phyloP scores from a whole-genome alignment of 2,113 vertebrate species.

The Cyanoramphus novaezelandiae region DNA sequence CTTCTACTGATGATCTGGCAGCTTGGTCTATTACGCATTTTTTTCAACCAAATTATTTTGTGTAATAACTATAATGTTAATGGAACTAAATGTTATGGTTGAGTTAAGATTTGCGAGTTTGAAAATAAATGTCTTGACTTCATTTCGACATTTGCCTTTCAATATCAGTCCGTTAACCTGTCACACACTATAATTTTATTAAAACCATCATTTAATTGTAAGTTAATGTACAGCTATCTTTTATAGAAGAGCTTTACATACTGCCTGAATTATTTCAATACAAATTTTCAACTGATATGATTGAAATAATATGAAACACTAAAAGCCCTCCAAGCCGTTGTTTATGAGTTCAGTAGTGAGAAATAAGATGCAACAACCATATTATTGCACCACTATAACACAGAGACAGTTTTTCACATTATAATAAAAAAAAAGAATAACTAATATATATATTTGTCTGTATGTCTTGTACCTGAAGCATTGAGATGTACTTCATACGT shows the following conservation, averaged over 20 bases:
- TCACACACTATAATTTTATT: conserved; percentile 73
- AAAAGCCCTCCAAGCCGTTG: neutral
- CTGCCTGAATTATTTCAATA: conserved; percentile 17
- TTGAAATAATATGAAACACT: conserved; percentile 2
- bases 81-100: conserved; percentile 73
- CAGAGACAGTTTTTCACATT: conserved; percentile 3
- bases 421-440: neutral
- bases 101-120: conserved; percentile 76
- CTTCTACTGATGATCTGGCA: conserved; percentile 15
- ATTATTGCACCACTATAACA: neutral
- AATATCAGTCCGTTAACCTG: conserved; percentile 70
- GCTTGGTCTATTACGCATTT: conserved; percentile 57
- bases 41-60: conserved; percentile 69
- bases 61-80: conserved; percentile 72
- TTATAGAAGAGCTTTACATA: conserved; percentile 12
- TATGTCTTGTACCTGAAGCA: neutral
- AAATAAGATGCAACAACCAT: neutral
- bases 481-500: neutral
- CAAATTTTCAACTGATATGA: conserved; percentile 9
- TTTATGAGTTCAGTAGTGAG: neutral
- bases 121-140: conserved; percentile 74
- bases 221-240: conserved; percentile 59
- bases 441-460: neutral
- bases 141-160: conserved; percentile 75
- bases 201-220: conserved; percentile 71